phyloP scores from a whole-genome alignment of 2,888 invertebrate species.

The Sminthurinus aureus region DNA sequence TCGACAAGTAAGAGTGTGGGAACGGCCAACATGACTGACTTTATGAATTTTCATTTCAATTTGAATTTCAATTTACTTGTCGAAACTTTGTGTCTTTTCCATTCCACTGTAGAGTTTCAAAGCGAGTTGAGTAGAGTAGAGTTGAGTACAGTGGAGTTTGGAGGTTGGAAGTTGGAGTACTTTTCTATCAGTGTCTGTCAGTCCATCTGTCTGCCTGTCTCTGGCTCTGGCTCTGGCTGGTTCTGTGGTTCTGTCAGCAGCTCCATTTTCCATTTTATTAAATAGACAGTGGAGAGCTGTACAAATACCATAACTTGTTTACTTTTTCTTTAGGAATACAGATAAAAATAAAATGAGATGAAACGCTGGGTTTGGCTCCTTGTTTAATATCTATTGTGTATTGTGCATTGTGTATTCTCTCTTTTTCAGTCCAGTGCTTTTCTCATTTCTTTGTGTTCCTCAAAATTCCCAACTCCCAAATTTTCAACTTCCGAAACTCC shows the following conservation, averaged over 20 bases:
- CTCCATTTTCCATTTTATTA: not conserved
- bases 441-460: too few species aligned
- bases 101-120: not conserved
- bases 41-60: not conserved
- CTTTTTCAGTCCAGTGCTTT: too few species aligned
- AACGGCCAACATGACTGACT: not conserved
- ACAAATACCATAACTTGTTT: conserved; percentile 18
- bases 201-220: not conserved
- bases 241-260: not conserved
- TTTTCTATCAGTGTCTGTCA: not conserved
- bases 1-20: too few species aligned
- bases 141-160: too few species aligned
- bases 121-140: too few species aligned
- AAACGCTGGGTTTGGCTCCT: not conserved
- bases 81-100: not conserved
- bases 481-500: too few species aligned
- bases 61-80: conserved; percentile 1
- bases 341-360: not conserved
- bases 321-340: conserved; percentile 10
- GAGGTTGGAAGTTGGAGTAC: not conserved
- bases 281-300: not conserved
- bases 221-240: not conserved
- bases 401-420: not conserved
- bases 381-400: too few species aligned
- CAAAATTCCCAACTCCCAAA: too few species aligned